Evolutionary conservation across 2,797 vertebrate species (phyloP).

Genomic region (Poeciliopsis presidionis): DNA sequence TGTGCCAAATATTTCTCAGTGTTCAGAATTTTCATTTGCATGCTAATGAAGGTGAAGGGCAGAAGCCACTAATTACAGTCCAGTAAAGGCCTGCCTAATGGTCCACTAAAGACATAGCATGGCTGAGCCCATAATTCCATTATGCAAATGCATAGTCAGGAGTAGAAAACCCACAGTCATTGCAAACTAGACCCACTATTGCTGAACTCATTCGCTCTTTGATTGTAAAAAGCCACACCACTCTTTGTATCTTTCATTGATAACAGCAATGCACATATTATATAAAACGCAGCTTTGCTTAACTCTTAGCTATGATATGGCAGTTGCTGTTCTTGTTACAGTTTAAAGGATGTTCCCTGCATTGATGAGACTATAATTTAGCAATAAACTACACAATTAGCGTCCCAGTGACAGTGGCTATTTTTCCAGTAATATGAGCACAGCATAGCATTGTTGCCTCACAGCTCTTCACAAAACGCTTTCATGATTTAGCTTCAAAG

Average conservation of each 20-base stretch:
- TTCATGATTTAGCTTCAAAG: background rate
- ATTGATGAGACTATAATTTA: background rate
- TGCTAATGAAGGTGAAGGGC: conserved; percentile 96
- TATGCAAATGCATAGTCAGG: conserved; percentile 91
- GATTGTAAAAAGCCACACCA: conserved; percentile 54
- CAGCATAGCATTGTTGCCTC: background rate
- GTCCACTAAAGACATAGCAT: conserved; percentile 88
- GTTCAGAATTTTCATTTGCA: conserved; percentile 91
- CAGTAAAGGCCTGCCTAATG: conserved; percentile 89
- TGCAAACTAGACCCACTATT: conserved; percentile 77
- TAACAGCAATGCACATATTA: conserved; percentile 20
- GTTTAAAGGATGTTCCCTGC: background rate
- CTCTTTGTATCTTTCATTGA: conserved; percentile 36
- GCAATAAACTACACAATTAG: background rate
- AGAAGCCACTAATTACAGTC: conserved; percentile 97
- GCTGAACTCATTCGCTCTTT: conserved; percentile 47
- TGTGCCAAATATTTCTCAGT: conserved; percentile 84
- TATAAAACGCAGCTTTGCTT: conserved; percentile 11
- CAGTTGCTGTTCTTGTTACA: background rate
- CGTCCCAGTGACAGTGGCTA: background rate
- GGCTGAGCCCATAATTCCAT: conserved; percentile 90
- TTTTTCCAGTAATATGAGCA: background rate
- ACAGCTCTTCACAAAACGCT: background rate
- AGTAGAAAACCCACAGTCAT: conserved; percentile 84
- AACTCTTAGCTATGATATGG: background rate